Conservation (phyloP, 2,888 invertebrate genomes). For the Petrophora chlorosata region DNA sequence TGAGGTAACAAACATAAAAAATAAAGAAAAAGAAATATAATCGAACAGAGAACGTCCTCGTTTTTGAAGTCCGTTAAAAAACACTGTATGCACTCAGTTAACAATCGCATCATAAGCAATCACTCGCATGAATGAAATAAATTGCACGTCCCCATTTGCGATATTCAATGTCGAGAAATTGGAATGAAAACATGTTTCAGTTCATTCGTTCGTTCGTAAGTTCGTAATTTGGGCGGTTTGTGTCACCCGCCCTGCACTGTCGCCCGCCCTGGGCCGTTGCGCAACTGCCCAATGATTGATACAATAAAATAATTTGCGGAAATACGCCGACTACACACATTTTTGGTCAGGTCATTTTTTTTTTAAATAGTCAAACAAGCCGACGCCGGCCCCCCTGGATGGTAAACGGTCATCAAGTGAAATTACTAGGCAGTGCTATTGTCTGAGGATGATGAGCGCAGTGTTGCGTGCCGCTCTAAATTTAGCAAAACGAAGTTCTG, state of each 20-base stretch:
- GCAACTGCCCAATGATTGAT: conserved; percentile 55
- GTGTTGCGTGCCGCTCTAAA: too few relatives aligned
- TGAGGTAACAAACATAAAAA: too few relatives aligned
- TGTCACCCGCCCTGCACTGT: conserved; percentile 40
- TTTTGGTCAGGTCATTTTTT: background rate
- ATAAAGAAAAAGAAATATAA: too few relatives aligned
- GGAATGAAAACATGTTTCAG: conserved; percentile 58
- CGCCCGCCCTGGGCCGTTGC: conserved; percentile 34
- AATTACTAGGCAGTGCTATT: too few relatives aligned
- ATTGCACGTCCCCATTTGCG: conserved; percentile 72
- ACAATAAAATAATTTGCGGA: conserved; percentile 65
- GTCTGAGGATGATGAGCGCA: too few relatives aligned
- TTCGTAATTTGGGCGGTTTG: conserved; percentile 69
- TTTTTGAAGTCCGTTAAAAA: conserved; percentile 4
- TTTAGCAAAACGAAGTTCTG: too few relatives aligned
- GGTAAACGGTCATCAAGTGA: too few relatives aligned
- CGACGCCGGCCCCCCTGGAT: too few relatives aligned
- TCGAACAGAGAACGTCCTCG: too few relatives aligned
- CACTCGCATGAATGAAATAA: conserved; percentile 70
- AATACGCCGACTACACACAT: conserved; percentile 39
- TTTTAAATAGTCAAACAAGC: too few relatives aligned
- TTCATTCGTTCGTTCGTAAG: conserved; percentile 47
- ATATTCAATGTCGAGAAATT: conserved; percentile 66
- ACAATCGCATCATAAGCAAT: conserved; percentile 78
- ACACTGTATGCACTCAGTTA: conserved; percentile 51